These are phyloP conservation scores for Apostichopus parvimensis DNA, from an alignment of 35 echinoderm and acorn worm genomes.

Conservation along the genomic window DNA sequence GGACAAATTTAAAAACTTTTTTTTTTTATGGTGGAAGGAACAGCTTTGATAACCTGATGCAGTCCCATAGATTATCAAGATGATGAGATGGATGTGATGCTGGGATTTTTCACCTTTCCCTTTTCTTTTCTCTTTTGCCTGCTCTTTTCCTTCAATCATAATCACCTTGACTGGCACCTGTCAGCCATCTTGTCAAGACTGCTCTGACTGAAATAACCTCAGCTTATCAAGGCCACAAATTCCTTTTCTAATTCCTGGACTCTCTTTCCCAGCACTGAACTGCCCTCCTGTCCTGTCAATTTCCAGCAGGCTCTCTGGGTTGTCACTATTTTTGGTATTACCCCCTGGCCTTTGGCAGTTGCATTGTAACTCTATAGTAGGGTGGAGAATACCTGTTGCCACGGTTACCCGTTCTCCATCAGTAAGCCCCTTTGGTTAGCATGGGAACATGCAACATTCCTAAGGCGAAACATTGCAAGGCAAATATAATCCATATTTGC, in stretches of 20 bases:
- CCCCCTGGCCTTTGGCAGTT: conserved; percentile 51
- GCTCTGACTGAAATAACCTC: conserved; percentile 32
- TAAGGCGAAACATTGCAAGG: conserved; percentile 10
- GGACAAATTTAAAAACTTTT: no score
- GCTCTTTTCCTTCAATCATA: conserved; percentile 32
- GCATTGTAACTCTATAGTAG: background rate
- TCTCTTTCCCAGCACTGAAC: conserved; percentile 8
- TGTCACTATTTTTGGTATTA: conserved; percentile 53
- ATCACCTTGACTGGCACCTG: conserved; percentile 32
- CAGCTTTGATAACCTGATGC: no score
- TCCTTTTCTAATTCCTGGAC: conserved; percentile 41
- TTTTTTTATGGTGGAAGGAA: no score
- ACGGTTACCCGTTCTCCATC: conserved; percentile 1
- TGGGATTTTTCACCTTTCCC: background rate
- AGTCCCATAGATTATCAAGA: background rate
- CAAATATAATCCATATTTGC: conserved; percentile 23
- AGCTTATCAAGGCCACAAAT: conserved; percentile 31
- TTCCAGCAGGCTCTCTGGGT: conserved; percentile 46
- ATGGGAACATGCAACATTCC: conserved; percentile 13
- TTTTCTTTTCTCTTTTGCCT: background rate
- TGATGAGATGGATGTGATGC: background rate
- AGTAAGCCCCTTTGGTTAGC: conserved; percentile 11
- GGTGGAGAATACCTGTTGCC: conserved; percentile 14
- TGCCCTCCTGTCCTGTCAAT: conserved; percentile 48
- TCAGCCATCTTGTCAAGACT: conserved; percentile 13